Evolutionary conservation across 2,797 vertebrate species (phyloP).

Genomic region (Avahi laniger): DNA sequence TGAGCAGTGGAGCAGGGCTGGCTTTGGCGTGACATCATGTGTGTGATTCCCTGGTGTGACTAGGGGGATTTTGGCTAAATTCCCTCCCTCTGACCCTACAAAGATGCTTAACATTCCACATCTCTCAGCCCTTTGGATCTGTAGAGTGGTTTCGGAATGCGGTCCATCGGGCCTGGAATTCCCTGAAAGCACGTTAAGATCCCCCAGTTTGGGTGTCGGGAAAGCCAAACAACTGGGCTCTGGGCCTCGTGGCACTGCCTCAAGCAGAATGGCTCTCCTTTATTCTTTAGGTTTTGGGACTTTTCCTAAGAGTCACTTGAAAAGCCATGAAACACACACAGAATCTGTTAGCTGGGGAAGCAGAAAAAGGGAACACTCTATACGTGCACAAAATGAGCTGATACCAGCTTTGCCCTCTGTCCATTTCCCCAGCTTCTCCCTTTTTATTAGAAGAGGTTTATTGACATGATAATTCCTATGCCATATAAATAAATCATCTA

Average conservation of each 20-base stretch:
- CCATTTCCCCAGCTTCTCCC: not conserved
- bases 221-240: not conserved
- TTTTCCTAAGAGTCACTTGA: not conserved
- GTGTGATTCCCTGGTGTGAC: not conserved
- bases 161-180: not conserved
- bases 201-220: conserved; percentile 18
- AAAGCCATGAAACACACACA: not conserved
- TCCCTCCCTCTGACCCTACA: not conserved
- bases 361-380: not conserved
- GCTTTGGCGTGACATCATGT: not conserved
- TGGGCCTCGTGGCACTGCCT: not conserved
- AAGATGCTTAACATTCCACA: conserved; percentile 13
- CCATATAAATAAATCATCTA: not conserved
- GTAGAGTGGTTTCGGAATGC: not conserved
- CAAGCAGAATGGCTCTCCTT: not conserved
- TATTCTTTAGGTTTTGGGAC: not conserved
- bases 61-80: not conserved
- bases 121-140: not conserved
- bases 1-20: not conserved
- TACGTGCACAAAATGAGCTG: not conserved
- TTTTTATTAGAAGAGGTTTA: not conserved
- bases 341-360: not conserved
- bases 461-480: not conserved
- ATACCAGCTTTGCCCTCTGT: not conserved
- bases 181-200: not conserved